Percentiles rank a stretch among this genome's conserved stretches.
These are phyloP conservation scores for Cryptocheilus praepositus DNA, from an alignment of 2,888 invertebrate genomes.

Conservation along the genomic window DNA sequence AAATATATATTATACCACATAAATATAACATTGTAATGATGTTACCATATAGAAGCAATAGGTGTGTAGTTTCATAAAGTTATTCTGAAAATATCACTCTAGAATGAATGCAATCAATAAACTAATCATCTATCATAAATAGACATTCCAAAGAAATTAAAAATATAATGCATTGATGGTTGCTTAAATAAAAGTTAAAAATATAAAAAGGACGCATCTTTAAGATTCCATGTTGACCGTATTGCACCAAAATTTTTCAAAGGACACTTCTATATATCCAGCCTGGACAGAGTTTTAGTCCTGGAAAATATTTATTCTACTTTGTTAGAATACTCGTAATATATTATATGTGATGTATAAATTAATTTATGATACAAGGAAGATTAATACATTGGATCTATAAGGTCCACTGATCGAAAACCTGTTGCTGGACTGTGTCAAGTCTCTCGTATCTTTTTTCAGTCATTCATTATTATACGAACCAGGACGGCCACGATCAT, in stretches of 20 bases:
- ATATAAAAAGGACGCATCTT: conserved; percentile 44
- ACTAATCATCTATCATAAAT: conserved; percentile 2
- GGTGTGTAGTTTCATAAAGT: no score
- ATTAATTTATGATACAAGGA: conserved; percentile 11
- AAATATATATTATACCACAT: no score
- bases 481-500: conserved; percentile 25
- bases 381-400: conserved; percentile 24
- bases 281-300: conserved; percentile 21
- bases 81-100: not conserved
- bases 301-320: conserved; percentile 35
- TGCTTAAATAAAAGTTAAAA: conserved; percentile 13
- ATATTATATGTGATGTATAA: no score
- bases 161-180: no score
- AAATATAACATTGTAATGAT: no score
- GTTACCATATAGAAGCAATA: no score
- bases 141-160: no score
- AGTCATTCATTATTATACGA: not conserved
- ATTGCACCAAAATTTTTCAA: conserved; percentile 18
- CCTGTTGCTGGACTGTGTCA: conserved; percentile 9
- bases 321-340: conserved; percentile 6
- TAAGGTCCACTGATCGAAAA: conserved; percentile 36
- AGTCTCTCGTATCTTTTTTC: not conserved
- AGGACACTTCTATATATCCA: conserved; percentile 17
- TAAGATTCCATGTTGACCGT: conserved; percentile 19
- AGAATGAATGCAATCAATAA: conserved; percentile 10